Conservation (phyloP, 35 echinoderm and acorn worm genomes). For the Diadema setosum region DNA sequence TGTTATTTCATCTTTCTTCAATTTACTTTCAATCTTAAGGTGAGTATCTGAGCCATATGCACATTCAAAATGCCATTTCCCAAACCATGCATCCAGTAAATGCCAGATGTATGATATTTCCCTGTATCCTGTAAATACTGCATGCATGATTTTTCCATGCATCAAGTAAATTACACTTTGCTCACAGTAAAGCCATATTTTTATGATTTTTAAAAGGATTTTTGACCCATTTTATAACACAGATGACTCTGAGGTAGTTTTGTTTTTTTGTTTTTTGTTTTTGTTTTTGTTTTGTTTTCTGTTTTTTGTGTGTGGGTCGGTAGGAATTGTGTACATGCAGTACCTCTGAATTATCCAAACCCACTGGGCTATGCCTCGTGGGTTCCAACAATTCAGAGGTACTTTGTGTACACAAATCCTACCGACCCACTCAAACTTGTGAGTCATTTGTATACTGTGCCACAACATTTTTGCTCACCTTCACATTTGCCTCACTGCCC, state of each 20-base stretch:
- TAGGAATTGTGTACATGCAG: background rate
- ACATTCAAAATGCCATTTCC: background rate
- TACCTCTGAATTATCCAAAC: background rate
- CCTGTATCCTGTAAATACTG: background rate
- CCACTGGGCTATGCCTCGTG: background rate
- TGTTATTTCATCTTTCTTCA: background rate
- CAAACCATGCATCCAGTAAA: background rate
- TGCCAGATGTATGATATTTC: background rate
- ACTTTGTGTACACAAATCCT: background rate
- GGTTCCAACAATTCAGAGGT: no score
- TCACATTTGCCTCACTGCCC: constrained; percentile 69
- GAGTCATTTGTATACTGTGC: constrained; percentile 9
- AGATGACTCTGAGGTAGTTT: background rate
- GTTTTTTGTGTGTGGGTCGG: background rate
- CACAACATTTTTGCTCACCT: no score
- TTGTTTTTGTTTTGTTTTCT: no score
- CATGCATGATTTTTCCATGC: background rate
- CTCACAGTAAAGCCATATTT: background rate
- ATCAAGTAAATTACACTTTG: background rate
- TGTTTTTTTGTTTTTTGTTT: no score
- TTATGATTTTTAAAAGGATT: background rate
- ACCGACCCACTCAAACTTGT: background rate
- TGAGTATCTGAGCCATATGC: background rate
- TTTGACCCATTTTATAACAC: background rate
- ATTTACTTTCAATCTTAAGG: background rate